These are phyloP conservation scores for Caenorhabditis uteleia DNA, from an alignment of 2,888 invertebrate species.

Conservation along the genomic window DNA sequence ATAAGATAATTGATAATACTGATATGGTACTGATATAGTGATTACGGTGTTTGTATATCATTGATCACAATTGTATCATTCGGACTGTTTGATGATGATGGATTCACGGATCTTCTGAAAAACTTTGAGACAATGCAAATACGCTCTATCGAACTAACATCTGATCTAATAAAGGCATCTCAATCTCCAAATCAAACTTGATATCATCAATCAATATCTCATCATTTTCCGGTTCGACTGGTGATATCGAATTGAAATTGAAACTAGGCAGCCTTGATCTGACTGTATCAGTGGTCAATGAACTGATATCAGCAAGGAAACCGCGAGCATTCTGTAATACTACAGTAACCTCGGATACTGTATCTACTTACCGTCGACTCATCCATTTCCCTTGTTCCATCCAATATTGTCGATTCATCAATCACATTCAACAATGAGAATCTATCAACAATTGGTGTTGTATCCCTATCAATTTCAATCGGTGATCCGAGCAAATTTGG, in stretches of 20 bases:
- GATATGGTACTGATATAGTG: background rate
- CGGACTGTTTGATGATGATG: background rate
- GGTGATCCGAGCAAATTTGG: background rate
- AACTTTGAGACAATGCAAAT: background rate
- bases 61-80: too few species aligned
- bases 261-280: background rate
- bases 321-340: background rate
- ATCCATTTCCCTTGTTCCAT: background rate
- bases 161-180: background rate
- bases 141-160: background rate
- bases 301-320: background rate
- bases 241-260: constrained; percentile 1
- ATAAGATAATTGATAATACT: background rate
- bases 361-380: background rate
- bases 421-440: too few species aligned
- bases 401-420: background rate
- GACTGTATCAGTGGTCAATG: background rate
- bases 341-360: too few species aligned
- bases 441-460: background rate
- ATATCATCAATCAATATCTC: too few species aligned
- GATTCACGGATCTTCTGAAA: background rate
- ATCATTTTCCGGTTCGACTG: background rate
- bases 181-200: background rate
- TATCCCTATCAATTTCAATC: background rate
- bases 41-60: constrained; percentile 1